These are phyloP conservation scores for Dreissena polymorpha DNA, from an alignment of 1,140 invertebrate species.

Conservation along the genomic window DNA sequence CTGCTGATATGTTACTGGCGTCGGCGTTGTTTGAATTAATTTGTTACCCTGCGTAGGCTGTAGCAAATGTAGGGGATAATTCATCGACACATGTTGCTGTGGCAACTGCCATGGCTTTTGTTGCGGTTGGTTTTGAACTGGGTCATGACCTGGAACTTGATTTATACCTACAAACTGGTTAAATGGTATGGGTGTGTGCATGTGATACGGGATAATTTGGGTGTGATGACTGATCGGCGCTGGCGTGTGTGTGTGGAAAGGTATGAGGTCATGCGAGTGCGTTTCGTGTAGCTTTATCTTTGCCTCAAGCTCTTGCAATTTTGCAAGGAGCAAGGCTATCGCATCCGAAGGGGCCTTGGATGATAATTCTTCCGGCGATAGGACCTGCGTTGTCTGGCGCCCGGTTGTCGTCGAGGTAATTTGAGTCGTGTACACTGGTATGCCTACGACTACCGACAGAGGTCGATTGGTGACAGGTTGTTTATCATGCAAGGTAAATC, in stretches of 20 bases:
- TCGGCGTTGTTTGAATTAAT: too few species aligned
- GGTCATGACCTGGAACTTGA: too few species aligned
- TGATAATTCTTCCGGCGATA: background rate
- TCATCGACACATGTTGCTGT: too few species aligned
- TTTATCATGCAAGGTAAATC: too few species aligned
- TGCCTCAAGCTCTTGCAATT: constrained; percentile 18
- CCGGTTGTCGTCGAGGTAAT: background rate
- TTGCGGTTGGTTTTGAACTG: too few species aligned
- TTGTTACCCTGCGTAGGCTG: too few species aligned
- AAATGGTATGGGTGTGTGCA: background rate
- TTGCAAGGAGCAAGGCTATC: background rate
- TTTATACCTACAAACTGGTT: too few species aligned
- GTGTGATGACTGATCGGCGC: background rate
- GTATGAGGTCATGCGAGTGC: constrained; percentile 21
- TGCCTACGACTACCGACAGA: too few species aligned
- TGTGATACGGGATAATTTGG: constrained; percentile 21
- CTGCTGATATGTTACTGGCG: too few species aligned
- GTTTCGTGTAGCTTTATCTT: constrained; percentile 17
- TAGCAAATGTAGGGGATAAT: too few species aligned
- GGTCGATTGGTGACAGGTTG: too few species aligned
- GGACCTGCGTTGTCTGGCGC: background rate
- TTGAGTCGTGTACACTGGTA: background rate
- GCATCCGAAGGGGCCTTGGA: background rate
- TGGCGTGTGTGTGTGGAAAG: constrained; percentile 11
- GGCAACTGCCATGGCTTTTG: too few species aligned